A percentile compares a stretch with the other conserved stretches of the same genome.
phyloP scores from a whole-genome alignment of 2,888 invertebrate genomes.

The Limnephilus lunatus region DNA sequence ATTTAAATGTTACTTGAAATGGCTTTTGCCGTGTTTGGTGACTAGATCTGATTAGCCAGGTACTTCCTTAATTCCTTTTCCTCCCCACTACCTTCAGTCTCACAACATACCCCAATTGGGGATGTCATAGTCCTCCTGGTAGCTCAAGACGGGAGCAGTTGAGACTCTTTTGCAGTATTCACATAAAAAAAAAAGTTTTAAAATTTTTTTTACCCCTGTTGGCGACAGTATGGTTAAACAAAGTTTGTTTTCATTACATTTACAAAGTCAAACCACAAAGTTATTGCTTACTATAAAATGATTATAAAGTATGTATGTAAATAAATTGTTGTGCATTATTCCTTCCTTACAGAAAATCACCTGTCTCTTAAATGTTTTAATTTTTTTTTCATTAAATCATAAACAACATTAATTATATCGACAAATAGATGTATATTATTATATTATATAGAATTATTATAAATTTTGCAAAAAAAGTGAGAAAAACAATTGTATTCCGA shows the following conservation, averaged over 20 bases:
- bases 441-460: not conserved
- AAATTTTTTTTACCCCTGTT: too few relatives aligned
- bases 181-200: too few relatives aligned
- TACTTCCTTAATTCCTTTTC: too few relatives aligned
- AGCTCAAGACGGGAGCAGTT: too few relatives aligned
- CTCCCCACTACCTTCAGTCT: too few relatives aligned
- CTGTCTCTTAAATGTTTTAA: not conserved
- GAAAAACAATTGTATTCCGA: slow-evolving; percentile 51
- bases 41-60: too few relatives aligned
- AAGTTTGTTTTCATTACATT: not conserved
- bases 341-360: not conserved
- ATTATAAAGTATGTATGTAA: not conserved
- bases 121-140: too few relatives aligned
- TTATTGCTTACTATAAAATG: not conserved
- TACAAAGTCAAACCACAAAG: not conserved
- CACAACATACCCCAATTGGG: too few relatives aligned
- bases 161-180: too few relatives aligned
- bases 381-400: not conserved
- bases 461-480: slow-evolving; percentile 29
- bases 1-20: too few relatives aligned
- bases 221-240: not conserved
- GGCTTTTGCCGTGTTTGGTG: too few relatives aligned
- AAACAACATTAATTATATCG: not conserved
- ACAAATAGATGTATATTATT: not conserved
- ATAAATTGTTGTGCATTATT: not conserved